Evolutionary conservation across 2,888 invertebrate species (phyloP), one percentile per base, ranked within the genome.

Genomic region (Carpatolechia fugitivella): DNA sequence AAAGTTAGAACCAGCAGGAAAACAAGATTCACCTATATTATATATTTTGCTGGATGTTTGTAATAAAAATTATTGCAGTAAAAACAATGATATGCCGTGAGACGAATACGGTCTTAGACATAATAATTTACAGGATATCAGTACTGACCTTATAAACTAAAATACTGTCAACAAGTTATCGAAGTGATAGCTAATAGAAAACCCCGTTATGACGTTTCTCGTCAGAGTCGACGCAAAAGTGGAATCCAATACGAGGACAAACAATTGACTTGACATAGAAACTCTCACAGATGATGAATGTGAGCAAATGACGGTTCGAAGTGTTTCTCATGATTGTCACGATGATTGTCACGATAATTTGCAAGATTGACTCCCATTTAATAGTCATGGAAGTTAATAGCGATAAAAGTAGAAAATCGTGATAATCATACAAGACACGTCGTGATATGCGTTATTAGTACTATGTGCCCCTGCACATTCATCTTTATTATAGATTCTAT

Each of bases 241-340:
- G 69, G 71, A 75, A 60, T 73, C 72, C 68, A 72, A 77, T 74
- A 73, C 62, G 65, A 62, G 65, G 57, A 63, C 62, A 69, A 66
- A 69, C 69, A 76, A 50, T 50, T 14, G 64, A 74, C 64, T 70
- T 78, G 78, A 74, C 77, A 79, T 65, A 80, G 74, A 80, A 76
- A 72, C 69, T 68, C 61, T 64, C 62, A 62, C 68, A 68, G 64
- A 67, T 67, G 64, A 70, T 68, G 68, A 75, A 70, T 72, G 65
- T 59, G 68, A 69, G 71, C 72, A 70, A 72, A 74, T 71, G 70
- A 70, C 69, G 70, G 73, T 69, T 68, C 65, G 59, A 68, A 71
- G 69, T 72, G 65, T 76, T 83, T 85, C 85, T 71, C 82, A 83
- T 77, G 74, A 78, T 78, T 81, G 76, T 78, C 73, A 67, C 68